phyloP scores from a whole-genome alignment of 2,888 invertebrate species.

The Lepidocyrtinus sp. region DNA sequence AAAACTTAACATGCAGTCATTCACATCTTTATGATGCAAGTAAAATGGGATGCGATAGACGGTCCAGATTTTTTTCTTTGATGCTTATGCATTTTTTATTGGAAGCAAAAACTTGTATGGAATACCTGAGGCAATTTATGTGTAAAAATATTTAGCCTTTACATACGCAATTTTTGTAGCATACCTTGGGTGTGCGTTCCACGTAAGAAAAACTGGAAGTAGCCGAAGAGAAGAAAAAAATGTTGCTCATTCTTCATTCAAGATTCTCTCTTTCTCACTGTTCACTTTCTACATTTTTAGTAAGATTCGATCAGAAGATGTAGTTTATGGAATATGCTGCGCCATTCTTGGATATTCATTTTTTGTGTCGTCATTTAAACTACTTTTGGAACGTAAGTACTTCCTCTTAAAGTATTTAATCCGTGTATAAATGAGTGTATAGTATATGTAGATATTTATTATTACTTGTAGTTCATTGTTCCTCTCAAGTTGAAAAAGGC shows the following conservation, averaged over 20 bases:
- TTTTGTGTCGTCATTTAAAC: conserved; percentile 12
- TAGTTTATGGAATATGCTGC: conserved; percentile 6
- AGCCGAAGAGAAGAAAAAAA: conserved; percentile 4
- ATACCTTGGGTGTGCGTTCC: conserved; percentile 15
- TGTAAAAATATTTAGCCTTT: too few relatives aligned
- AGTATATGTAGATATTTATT: too few relatives aligned
- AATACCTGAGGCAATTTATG: not conserved
- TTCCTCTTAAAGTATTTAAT: not conserved
- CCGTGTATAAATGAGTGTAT: too few relatives aligned
- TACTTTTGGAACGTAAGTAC: not conserved
- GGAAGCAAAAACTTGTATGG: not conserved
- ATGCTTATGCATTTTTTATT: not conserved
- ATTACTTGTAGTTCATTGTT: not conserved
- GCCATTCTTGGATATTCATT: not conserved
- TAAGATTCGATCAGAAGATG: not conserved
- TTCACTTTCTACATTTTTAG: conserved; percentile 10
- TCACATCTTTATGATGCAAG: conserved; percentile 11
- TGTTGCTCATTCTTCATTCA: not conserved
- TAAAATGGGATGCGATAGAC: not conserved
- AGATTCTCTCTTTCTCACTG: not conserved
- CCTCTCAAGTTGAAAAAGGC: not conserved
- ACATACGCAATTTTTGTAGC: not conserved
- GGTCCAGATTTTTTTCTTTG: not conserved
- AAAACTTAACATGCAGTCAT: not conserved
- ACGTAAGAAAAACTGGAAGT: conserved; percentile 15